Conservation (phyloP, 2,888 invertebrate species). For the Sarcophaga rosellei region DNA sequence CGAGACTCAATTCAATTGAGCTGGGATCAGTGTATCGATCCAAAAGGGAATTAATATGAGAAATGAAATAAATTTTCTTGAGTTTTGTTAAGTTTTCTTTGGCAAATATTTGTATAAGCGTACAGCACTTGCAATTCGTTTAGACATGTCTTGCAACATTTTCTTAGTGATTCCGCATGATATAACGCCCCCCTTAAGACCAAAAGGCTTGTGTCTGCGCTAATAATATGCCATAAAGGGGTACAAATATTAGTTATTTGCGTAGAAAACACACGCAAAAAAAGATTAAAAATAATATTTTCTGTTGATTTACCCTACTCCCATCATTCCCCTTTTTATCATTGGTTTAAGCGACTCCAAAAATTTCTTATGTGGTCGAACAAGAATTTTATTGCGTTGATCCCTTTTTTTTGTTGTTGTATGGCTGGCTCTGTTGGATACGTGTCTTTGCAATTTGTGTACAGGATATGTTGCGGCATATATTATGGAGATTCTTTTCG, state of each 20-base stretch:
- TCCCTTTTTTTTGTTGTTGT: not conserved
- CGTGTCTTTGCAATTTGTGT: constrained; percentile 80
- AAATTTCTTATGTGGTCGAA: constrained; percentile 26
- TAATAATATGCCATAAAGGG: constrained; percentile 38
- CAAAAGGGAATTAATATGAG: too few species aligned
- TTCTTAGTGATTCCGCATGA: not conserved
- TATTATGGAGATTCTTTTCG: constrained; percentile 79
- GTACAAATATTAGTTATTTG: constrained; percentile 18
- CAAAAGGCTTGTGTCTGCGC: constrained; percentile 20
- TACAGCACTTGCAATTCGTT: not conserved
- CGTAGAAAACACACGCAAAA: not conserved
- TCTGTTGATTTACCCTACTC: not conserved
- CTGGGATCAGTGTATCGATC: too few species aligned
- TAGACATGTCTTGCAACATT: not conserved
- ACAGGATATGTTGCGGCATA: constrained; percentile 81
- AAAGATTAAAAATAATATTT: constrained; percentile 42
- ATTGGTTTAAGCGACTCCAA: not conserved
- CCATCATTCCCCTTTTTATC: not conserved
- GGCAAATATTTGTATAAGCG: not conserved
- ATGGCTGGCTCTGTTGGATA: constrained; percentile 64
- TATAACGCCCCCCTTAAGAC: not conserved
- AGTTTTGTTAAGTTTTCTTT: too few species aligned
- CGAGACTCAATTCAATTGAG: too few species aligned
- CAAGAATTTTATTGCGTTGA: constrained; percentile 31
- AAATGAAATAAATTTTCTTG: too few species aligned